phyloP scores from a whole-genome alignment of 2,888 invertebrate genomes.

The Megaustenia siamemsis region DNA sequence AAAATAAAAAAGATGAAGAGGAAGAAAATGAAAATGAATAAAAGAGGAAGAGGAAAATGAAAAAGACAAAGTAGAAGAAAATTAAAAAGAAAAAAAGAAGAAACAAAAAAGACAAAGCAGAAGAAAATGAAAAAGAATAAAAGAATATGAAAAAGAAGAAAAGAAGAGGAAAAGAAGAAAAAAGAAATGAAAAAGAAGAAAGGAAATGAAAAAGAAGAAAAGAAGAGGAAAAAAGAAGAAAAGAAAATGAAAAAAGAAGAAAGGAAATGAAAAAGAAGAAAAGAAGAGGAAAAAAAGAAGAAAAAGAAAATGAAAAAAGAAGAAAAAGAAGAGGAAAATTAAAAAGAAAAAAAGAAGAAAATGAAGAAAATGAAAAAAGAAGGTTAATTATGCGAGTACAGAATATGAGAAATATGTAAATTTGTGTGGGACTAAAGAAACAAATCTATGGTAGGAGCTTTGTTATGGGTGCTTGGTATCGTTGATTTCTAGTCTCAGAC shows the following conservation, averaged over 20 bases:
- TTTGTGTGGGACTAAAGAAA: too few relatives aligned
- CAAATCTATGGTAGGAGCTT: too few relatives aligned
- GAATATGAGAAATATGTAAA: too few relatives aligned
- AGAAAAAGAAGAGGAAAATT: not conserved
- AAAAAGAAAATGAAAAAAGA: not conserved
- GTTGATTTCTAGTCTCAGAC: too few relatives aligned
- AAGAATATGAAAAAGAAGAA: not conserved
- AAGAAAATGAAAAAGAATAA: not conserved
- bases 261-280: not conserved
- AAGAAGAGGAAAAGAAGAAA: not conserved
- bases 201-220: conserved; percentile 2
- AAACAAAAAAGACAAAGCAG: not conserved
- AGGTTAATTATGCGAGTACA: too few relatives aligned
- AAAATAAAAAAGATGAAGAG: not conserved
- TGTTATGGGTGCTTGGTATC: too few relatives aligned
- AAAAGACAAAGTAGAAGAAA: too few relatives aligned
- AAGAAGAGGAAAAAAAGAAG: not conserved
- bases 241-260: not conserved
- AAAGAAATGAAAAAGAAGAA: conserved; percentile 11
- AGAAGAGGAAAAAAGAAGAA: not conserved
- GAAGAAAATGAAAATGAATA: conserved; percentile 20
- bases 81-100: not conserved
- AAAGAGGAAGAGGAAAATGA: not conserved
- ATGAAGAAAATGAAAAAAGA: conserved; percentile 23
- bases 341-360: not conserved